phyloP scores from a whole-genome alignment of 2,888 invertebrate species.

The Amblyjoppa proteus region DNA sequence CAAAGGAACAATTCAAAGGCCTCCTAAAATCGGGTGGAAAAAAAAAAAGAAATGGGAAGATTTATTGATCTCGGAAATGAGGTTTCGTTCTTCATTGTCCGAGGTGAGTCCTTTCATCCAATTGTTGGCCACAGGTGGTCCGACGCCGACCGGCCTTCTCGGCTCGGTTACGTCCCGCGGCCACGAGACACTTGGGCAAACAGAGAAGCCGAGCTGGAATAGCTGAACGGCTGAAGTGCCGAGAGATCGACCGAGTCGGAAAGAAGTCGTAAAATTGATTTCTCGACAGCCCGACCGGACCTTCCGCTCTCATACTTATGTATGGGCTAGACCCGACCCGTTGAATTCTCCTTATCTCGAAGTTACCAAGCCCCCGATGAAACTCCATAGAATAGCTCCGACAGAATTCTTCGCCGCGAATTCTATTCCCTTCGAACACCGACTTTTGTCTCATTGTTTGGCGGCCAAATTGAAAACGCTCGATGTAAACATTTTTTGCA shows the following conservation, averaged over 20 bases:
- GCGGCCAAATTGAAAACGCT: background rate
- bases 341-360: slow-evolving; percentile 51
- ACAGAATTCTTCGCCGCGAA: slow-evolving; percentile 8
- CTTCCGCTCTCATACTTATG: slow-evolving; percentile 49
- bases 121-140: slow-evolving; percentile 50
- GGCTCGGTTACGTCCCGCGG: background rate
- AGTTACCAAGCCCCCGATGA: background rate
- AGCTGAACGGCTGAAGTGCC: background rate
- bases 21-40: background rate
- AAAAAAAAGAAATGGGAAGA: background rate
- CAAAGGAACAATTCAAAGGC: background rate
- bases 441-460: background rate
- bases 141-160: background rate
- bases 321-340: slow-evolving; percentile 24
- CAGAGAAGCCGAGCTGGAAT: slow-evolving; percentile 22
- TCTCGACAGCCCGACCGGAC: slow-evolving; percentile 71
- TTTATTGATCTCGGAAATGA: background rate
- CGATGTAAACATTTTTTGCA: background rate
- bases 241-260: slow-evolving; percentile 14
- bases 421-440: background rate
- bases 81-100: background rate
- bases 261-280: slow-evolving; percentile 79
- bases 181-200: slow-evolving; percentile 26
- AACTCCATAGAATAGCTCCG: background rate
- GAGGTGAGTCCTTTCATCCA: background rate